Evolutionary conservation across 2,113 vertebrate genomes (phyloP).

Genomic region (Myocastor coypus): DNA sequence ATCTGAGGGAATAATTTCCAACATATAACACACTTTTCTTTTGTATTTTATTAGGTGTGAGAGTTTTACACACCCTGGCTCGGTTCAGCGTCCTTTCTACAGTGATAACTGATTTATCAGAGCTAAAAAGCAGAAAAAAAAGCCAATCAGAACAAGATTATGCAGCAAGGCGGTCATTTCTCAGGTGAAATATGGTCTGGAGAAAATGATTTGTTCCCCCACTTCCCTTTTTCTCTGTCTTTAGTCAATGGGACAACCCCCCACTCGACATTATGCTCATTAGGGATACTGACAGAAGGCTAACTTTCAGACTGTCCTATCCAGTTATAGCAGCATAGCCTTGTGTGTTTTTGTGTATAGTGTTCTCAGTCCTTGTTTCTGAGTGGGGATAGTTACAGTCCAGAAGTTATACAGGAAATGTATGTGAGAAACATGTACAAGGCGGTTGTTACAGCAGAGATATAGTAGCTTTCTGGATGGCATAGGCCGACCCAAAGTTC

Average conservation of each 20-base stretch:
- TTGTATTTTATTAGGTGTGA: not conserved
- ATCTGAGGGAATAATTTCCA: not conserved
- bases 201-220: not conserved
- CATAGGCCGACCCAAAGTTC: not conserved
- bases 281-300: not conserved
- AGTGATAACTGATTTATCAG: not conserved
- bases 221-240: not conserved
- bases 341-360: not conserved
- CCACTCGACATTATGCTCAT: not conserved
- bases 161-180: not conserved
- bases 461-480: not conserved
- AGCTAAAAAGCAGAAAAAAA: conserved; percentile 28
- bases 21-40: not conserved
- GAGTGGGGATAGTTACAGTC: not conserved
- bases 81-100: not conserved
- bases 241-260: not conserved
- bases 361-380: not conserved
- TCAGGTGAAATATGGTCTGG: not conserved
- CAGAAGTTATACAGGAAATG: not conserved
- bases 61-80: not conserved
- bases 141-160: conserved; percentile 8
- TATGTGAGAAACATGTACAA: not conserved
- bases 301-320: accelerated
- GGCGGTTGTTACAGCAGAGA: not conserved
- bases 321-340: not conserved